Evolutionary conservation across 2,888 invertebrate genomes (phyloP).

Genomic region (Meteorus colon): DNA sequence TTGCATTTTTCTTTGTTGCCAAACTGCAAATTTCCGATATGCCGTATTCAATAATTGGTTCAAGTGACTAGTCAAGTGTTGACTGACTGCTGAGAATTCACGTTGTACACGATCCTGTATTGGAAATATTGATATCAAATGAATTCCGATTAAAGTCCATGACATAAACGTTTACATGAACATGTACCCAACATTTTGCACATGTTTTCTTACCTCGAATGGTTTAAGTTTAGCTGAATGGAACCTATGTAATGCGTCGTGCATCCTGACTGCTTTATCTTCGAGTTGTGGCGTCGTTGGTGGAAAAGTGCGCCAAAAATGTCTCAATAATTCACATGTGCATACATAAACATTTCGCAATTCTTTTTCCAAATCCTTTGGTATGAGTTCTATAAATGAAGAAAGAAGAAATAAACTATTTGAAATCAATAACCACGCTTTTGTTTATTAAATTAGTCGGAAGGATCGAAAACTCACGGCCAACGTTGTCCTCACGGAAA

Average conservation of each 20-base stretch:
- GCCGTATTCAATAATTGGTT: constrained; percentile 91
- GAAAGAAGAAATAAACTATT: constrained; percentile 19
- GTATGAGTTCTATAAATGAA: constrained; percentile 83
- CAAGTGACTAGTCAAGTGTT: constrained; percentile 88
- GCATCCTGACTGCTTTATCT: constrained; percentile 89
- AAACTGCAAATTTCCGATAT: constrained; percentile 88
- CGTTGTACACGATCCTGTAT: constrained; percentile 85
- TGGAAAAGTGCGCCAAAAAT: constrained; percentile 97
- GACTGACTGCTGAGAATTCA: constrained; percentile 86
- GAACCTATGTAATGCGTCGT: constrained; percentile 91
- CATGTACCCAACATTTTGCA: constrained; percentile 8
- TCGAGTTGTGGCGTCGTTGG: constrained; percentile 83
- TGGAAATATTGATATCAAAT: background rate
- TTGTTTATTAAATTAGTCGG: no score
- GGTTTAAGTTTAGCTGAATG: constrained; percentile 89
- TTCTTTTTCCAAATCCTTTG: constrained; percentile 87
- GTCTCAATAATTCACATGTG: constrained; percentile 90
- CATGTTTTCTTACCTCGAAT: constrained; percentile 80
- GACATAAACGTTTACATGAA: background rate
- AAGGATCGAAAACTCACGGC: constrained; percentile 77
- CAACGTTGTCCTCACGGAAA: constrained; percentile 85
- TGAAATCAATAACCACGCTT: no score
- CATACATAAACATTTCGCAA: constrained; percentile 89
- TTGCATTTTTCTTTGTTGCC: constrained; percentile 83
- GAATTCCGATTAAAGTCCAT: background rate